Evolutionary conservation across 2,113 vertebrate genomes (phyloP).

Genomic region (Nanorana parkeri): DNA sequence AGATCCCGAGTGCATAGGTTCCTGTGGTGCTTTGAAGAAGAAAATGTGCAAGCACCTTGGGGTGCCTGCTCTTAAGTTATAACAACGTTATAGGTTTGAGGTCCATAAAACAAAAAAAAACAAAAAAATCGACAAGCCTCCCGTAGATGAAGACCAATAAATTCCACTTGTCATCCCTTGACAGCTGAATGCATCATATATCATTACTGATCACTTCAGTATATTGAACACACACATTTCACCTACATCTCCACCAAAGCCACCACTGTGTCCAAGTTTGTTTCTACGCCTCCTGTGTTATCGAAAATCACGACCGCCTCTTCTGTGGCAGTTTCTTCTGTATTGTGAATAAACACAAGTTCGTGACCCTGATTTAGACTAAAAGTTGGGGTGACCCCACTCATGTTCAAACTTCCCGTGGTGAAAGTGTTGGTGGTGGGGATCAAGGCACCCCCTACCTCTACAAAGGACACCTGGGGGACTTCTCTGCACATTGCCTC

Average conservation of each 20-base stretch:
- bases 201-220: conserved; percentile 55
- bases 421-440: neutral
- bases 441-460: neutral
- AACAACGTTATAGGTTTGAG: too few species aligned
- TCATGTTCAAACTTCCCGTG: neutral
- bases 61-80: too few species aligned
- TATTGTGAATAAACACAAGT: conserved; percentile 79
- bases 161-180: too few species aligned
- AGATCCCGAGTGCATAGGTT: too few species aligned
- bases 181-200: too few species aligned
- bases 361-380: conserved; percentile 58
- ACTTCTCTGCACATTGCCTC: neutral
- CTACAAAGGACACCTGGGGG: neutral
- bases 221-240: conserved; percentile 65
- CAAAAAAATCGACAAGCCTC: too few species aligned
- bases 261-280: conserved; percentile 79
- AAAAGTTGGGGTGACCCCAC: neutral
- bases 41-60: too few species aligned
- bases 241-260: conserved; percentile 77
- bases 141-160: too few species aligned
- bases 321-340: conserved; percentile 66
- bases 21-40: too few species aligned
- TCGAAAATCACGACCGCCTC: conserved; percentile 67
- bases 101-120: too few species aligned
- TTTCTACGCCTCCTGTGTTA: conserved; percentile 70